These are phyloP conservation scores for Potorous gilbertii DNA, from an alignment of 2,797 vertebrate species.

Conservation along the genomic window DNA sequence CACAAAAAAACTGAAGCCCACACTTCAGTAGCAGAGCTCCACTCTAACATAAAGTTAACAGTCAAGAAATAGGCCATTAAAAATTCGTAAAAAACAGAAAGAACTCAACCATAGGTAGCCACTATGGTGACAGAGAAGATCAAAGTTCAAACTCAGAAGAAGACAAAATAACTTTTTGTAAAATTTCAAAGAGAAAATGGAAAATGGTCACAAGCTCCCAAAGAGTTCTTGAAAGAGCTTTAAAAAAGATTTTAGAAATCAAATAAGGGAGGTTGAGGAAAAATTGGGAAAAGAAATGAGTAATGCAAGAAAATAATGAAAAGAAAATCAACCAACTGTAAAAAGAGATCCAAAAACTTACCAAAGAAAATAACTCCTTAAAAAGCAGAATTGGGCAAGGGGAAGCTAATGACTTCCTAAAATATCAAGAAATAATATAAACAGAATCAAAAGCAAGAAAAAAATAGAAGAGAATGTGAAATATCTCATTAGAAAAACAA, in stretches of 20 bases:
- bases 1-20: neutral
- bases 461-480: neutral
- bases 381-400: neutral
- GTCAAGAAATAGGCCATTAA: neutral
- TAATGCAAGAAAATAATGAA: neutral
- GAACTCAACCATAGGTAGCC: neutral
- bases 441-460: neutral
- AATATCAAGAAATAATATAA: too few species aligned
- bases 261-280: neutral
- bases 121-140: neutral
- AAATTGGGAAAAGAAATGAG: neutral
- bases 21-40: neutral
- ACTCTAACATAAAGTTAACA: neutral
- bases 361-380: neutral
- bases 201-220: neutral
- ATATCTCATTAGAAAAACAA: neutral
- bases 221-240: neutral
- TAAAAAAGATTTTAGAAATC: neutral
- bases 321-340: neutral
- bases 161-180: neutral
- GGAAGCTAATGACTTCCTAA: neutral
- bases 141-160: neutral
- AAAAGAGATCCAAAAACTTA: neutral
- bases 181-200: neutral
- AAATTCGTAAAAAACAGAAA: neutral